Percentiles rank a stretch among this genome's conserved stretches.
Conservation (phyloP, 2,797 vertebrate species). For the Lerista edwardsae region DNA sequence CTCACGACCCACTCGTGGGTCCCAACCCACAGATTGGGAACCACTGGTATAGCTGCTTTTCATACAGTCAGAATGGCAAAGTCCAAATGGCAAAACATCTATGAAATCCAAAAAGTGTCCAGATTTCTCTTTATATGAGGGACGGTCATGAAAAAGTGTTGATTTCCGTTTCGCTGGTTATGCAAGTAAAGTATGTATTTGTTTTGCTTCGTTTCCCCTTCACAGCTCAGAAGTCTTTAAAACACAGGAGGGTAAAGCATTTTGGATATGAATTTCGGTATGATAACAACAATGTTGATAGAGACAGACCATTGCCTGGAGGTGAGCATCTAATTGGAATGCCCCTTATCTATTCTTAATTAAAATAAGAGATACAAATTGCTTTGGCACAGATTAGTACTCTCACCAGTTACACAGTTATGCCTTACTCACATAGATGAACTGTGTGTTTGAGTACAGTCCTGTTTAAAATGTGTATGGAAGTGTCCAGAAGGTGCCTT, state of each 20-base stretch:
- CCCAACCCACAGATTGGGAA: no score
- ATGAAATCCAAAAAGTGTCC: no score
- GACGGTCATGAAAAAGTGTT: no score
- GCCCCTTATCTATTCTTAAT: background rate
- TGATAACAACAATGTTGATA: constrained; percentile 92
- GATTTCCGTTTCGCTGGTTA: no score
- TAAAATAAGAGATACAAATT: background rate
- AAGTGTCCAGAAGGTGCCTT: background rate
- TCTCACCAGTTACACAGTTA: background rate
- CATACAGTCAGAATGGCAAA: no score
- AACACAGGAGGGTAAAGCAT: constrained; percentile 94
- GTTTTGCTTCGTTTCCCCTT: constrained; percentile 36
- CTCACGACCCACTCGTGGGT: no score
- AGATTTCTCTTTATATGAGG: no score
- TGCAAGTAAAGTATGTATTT: background rate
- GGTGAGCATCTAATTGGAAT: constrained; percentile 74
- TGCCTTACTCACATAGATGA: background rate
- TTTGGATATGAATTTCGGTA: constrained; percentile 95
- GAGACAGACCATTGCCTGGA: constrained; percentile 87
- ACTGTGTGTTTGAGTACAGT: background rate
- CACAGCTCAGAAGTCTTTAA: constrained; percentile 88
- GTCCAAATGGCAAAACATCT: no score
- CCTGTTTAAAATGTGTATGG: no score
- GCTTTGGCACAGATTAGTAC: background rate
- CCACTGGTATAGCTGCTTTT: no score